Conservation (phyloP, 2,888 invertebrate genomes). For the Anarsia innoxiella region DNA sequence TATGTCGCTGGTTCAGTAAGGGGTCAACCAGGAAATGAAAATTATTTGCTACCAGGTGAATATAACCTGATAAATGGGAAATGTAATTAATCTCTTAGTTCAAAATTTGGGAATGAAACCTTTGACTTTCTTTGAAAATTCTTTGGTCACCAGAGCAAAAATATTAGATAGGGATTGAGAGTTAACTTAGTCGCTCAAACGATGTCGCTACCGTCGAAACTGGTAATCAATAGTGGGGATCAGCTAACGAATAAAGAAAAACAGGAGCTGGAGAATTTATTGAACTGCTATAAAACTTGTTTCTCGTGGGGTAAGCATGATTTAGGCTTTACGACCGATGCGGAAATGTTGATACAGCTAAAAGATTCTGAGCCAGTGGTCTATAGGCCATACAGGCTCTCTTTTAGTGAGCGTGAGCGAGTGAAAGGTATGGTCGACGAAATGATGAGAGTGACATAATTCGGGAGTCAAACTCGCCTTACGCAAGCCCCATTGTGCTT, state of each 20-base stretch:
- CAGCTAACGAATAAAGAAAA: background rate
- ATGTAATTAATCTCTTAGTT: background rate
- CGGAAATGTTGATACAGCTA: conserved; percentile 16
- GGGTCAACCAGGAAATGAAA: background rate
- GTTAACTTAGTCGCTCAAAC: background rate
- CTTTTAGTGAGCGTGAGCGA: conserved; percentile 12
- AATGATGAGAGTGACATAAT: conserved; percentile 17
- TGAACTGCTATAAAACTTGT: conserved; percentile 11
- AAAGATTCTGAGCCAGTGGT: conserved; percentile 16
- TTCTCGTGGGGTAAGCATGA: conserved; percentile 14
- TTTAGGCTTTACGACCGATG: conserved; percentile 12
- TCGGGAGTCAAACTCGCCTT: conserved; percentile 13
- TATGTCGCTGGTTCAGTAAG: background rate
- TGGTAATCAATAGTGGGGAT: conserved; percentile 4
- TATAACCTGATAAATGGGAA: background rate
- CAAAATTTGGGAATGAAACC: conserved; percentile 4
- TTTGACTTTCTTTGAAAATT: background rate
- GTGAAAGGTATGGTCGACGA: conserved; percentile 16
- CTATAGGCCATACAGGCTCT: conserved; percentile 17
- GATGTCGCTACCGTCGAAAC: background rate
- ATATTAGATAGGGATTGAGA: background rate
- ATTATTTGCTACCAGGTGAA: conserved; percentile 7
- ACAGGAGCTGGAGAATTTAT: background rate
- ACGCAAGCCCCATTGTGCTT: conserved; percentile 15
- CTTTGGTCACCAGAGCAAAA: background rate